These are phyloP conservation scores for Phymanthus crucifer DNA, from an alignment of 92 coral and sea anemone species.

Conservation along the genomic window DNA sequence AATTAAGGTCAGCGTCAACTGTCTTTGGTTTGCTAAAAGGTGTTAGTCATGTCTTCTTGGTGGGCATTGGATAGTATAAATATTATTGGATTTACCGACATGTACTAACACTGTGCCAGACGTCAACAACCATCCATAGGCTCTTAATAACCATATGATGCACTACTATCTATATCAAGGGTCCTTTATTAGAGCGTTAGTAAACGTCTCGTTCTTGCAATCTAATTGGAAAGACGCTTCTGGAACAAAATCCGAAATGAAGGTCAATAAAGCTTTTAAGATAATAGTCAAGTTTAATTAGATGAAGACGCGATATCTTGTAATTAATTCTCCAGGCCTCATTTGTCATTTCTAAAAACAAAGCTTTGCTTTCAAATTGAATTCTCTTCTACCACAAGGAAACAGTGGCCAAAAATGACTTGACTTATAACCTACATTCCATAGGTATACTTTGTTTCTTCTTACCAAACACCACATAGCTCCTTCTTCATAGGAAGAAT, in stretches of 20 bases:
- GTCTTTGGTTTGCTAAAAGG: constrained; percentile 3
- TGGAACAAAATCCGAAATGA: neutral
- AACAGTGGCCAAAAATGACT: neutral
- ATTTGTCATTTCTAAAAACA: neutral
- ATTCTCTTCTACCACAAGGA: neutral
- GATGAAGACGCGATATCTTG: neutral
- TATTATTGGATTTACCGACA: neutral
- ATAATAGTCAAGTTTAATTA: neutral
- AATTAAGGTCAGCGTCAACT: neutral
- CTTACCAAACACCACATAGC: too few relatives aligned
- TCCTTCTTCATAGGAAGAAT: too few relatives aligned
- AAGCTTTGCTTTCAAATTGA: neutral
- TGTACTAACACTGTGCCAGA: neutral
- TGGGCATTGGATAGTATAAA: neutral
- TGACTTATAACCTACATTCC: neutral
- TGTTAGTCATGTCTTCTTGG: neutral
- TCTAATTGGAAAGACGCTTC: neutral
- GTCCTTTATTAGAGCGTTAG: neutral
- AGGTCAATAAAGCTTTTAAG: neutral
- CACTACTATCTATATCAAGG: neutral
- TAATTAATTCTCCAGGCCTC: neutral
- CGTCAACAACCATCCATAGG: neutral
- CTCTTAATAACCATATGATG: neutral
- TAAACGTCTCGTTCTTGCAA: neutral
- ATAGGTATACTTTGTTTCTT: too few relatives aligned